Conservation (phyloP, 2,797 vertebrate genomes). For the Etheostoma perlongum region DNA sequence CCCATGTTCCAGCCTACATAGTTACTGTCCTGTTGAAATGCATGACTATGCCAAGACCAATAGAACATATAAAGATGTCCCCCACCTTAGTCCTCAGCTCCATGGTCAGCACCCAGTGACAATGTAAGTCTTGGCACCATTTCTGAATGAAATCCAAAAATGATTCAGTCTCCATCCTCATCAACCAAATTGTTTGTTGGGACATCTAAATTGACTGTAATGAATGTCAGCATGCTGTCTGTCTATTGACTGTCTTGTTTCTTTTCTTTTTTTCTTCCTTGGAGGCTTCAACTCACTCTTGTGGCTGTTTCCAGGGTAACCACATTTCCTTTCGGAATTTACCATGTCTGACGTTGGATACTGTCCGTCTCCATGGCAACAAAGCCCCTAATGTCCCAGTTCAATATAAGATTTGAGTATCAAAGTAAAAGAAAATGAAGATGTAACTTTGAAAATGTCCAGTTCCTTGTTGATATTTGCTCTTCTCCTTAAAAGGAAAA, state of each 20-base stretch:
- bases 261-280: conserved; percentile 41
- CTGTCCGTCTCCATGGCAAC: conserved; percentile 81
- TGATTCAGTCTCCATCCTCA: conserved; percentile 15
- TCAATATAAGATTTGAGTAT: conserved; percentile 60
- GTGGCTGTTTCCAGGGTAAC: conserved; percentile 85
- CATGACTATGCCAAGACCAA: not conserved
- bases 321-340: conserved; percentile 72
- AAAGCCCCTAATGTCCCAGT: conserved; percentile 60
- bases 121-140: not conserved
- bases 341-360: conserved; percentile 77
- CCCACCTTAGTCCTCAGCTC: conserved; percentile 10
- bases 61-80: not conserved
- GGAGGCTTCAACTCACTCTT: conserved; percentile 62
- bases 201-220: conserved; percentile 20
- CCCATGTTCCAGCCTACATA: not conserved
- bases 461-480: conserved; percentile 1
- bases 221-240: conserved; percentile 37
- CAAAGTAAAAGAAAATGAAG: conserved; percentile 42
- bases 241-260: conserved; percentile 37
- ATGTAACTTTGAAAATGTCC: conserved; percentile 29
- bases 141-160: conserved; percentile 12
- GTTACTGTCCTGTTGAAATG: not conserved
- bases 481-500: not conserved
- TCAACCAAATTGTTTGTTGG: conserved; percentile 26
- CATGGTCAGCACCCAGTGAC: conserved; percentile 5